Evolutionary conservation across 2,113 vertebrate genomes (phyloP).

Genomic region (Aviceda subcristata): DNA sequence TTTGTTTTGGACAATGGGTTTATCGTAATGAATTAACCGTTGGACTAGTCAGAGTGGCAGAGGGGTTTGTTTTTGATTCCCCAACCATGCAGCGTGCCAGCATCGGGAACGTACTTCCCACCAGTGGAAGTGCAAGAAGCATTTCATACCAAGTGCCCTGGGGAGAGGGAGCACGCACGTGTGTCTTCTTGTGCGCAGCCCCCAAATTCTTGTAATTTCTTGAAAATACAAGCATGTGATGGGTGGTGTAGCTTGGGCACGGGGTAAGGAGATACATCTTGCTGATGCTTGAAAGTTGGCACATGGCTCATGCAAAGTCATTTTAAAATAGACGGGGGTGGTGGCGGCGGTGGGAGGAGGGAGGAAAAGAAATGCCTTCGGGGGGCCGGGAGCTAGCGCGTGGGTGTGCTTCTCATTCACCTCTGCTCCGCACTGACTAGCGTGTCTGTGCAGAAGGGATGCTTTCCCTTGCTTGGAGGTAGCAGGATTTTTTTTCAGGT

Average conservation of each 20-base stretch:
- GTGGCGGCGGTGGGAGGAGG: not conserved
- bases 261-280: not conserved
- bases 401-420: not conserved
- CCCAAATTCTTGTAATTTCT: not conserved
- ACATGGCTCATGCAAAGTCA: not conserved
- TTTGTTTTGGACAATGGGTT: slow-evolving; percentile 38
- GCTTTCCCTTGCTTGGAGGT: not conserved
- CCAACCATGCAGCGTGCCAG: not conserved
- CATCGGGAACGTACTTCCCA: accelerated
- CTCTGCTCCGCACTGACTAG: not conserved
- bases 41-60: not conserved
- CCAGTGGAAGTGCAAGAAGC: not conserved
- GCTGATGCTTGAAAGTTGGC: not conserved
- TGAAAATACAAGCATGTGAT: not conserved
- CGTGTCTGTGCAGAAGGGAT: not conserved
- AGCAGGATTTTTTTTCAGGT: not conserved
- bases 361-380: slow-evolving; percentile 1
- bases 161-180: not conserved
- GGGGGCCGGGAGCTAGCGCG: not conserved
- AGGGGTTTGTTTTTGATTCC: slow-evolving; percentile 17
- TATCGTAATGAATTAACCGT: slow-evolving; percentile 7
- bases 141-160: accelerated
- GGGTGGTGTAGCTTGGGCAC: not conserved
- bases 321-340: not conserved
- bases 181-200: not conserved